Evolutionary conservation across 2,797 vertebrate genomes (phyloP), one percentile per base, ranked within the genome.

Genomic region (Coranthus polyacanthus): DNA sequence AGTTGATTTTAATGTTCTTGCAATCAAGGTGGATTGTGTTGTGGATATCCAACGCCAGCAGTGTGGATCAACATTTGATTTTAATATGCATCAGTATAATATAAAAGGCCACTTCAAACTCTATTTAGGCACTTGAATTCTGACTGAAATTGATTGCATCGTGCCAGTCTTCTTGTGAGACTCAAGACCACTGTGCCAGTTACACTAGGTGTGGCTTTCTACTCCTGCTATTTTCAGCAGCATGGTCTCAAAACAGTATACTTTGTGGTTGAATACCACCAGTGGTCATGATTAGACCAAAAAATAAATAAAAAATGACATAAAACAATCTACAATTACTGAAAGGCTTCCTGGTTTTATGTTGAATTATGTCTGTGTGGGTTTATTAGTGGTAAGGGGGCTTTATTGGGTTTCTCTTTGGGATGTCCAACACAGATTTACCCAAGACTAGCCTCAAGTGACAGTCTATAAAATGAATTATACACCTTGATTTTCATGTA

Each of bases 81-180:
- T 45, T 41, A 12, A 1, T 39, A 16, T 68, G 2, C 22, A 54
- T 62, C 47, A 10, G 29, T 10, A 10, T 1, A 32, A 2, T 32
- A 9, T 7, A 32, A 32, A 32, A 32, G 8, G 8, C 3, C 56
- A 68, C 63, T 55, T 79, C 9, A 59, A 60, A 43, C 13, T 29
- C 1, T 36, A 36, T 32, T 11, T 1, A 8, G 13, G 9, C 20
- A 15, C 43, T 68, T 22, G 29, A 59, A 39, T 36, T 49, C 13
- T 0, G 37, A 38, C 20, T 64, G 41, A 49, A n/a, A 38, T 37
- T 75, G 52, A 68, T 43, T 47, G 47, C 11, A 22, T 39, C n/a
- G n/a, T n/a, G n/a, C n/a, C n/a, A n/a, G n/a, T n/a, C n/a, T n/a
- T 16, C 24, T 53, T 17, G 12, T 38, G 2, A 22, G 21, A 66